phyloP scores from a whole-genome alignment of 2,113 vertebrate genomes.

The Pardalotus punctatus region DNA sequence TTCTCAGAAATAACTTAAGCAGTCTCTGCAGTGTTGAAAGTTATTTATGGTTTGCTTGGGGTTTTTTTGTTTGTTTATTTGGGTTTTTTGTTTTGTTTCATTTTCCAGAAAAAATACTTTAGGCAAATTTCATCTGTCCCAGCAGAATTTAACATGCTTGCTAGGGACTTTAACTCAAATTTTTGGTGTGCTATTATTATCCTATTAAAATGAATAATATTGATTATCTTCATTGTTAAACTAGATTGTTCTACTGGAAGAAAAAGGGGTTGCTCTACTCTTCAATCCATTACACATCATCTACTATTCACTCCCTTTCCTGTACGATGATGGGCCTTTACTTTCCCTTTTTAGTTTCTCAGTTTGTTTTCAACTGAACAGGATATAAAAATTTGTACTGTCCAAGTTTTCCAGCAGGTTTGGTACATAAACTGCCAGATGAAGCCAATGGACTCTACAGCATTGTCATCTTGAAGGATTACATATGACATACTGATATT shows the following conservation, averaged over 20 bases:
- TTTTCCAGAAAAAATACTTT: background rate
- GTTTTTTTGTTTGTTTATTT: background rate
- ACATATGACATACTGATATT: background rate
- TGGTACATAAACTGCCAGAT: background rate
- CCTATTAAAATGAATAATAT: background rate
- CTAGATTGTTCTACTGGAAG: background rate
- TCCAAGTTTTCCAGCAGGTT: background rate
- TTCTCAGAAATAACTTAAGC: background rate
- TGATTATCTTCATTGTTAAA: background rate
- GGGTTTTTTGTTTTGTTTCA: background rate
- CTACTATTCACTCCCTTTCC: background rate
- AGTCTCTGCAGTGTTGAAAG: too few relatives aligned
- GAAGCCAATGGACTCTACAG: background rate
- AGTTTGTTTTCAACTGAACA: background rate
- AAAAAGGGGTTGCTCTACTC: background rate
- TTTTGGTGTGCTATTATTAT: background rate
- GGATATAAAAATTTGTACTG: background rate
- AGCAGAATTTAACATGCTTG: background rate
- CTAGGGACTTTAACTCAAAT: background rate
- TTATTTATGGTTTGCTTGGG: background rate
- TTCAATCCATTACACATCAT: background rate
- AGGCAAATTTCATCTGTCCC: background rate
- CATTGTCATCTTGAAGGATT: background rate
- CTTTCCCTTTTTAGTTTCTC: background rate
- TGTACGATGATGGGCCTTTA: background rate